These are phyloP conservation scores for Orthonyx spaldingii DNA, from an alignment of 2,113 vertebrate genomes.

Conservation along the genomic window DNA sequence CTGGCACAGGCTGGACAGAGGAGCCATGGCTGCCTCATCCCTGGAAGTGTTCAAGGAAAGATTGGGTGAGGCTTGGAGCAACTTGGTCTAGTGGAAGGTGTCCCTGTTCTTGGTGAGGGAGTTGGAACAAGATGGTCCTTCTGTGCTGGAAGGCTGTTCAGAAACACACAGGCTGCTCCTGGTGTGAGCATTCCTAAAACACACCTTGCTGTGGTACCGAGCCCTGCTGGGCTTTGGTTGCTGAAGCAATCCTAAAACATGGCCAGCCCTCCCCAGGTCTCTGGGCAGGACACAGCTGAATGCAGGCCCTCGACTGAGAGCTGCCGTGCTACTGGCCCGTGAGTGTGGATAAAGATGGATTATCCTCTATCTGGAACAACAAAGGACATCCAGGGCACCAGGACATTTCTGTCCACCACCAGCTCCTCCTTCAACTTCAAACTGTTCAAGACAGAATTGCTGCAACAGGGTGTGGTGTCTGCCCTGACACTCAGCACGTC, in stretches of 20 bases:
- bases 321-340: background rate
- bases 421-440: background rate
- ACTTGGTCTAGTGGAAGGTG: background rate
- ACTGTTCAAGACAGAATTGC: background rate
- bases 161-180: background rate
- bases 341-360: background rate
- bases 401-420: background rate
- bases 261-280: background rate
- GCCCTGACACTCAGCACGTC: background rate
- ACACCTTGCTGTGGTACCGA: background rate
- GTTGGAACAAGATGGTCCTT: background rate
- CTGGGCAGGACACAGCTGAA: background rate
- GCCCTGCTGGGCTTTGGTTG: background rate
- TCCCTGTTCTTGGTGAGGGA: background rate
- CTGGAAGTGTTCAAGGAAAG: background rate
- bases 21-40: background rate
- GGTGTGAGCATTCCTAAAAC: background rate
- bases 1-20: background rate
- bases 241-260: background rate
- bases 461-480: background rate
- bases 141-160: background rate
- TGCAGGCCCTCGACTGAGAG: rapidly evolving
- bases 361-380: background rate
- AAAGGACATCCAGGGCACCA: background rate
- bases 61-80: background rate